Base-by-base conservation (phyloP, 2,797 vertebrate genomes). In the Pterois miles region DNA sequence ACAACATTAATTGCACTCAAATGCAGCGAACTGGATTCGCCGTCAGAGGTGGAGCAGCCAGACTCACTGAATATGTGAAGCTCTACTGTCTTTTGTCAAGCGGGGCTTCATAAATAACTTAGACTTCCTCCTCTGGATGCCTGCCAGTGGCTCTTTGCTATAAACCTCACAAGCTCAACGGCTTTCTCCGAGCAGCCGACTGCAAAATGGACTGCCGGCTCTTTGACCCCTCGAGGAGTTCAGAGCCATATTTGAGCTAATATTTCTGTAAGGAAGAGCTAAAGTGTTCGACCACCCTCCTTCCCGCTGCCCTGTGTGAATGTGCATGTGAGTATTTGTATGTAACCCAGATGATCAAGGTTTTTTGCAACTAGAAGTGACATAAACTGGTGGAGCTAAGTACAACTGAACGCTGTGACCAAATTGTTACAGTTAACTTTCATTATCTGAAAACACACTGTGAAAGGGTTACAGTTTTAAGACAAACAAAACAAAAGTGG, bases 141-240 rank as follows among this genome's bases (percentile, higher is more conserved):
- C 80, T 56, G 91, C 91, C 91, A 92, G 66, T 18, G 69, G 59
- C 84, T 88, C 71, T 63, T 83, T 73, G 5, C 87, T 76, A 58
- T 82, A 76, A 83, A 82, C 83, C 72, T 20, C 82, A 75, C 60
- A 5, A 79, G 75, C 83, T 62, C 78, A 29, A 13, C 31, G 31
- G 76, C 52, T 81, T 48, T 80, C 74, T 87, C 65, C 52, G 73
- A 60, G 84, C 86, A 78, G 82, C 82, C 58, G 64, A 79, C 80
- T 87, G 85, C 86, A 86, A 76, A 86, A 89, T 80, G 70, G 75
- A 94, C 89, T 92, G 94, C 89, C 71, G 72, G 87, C 93, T 91
- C 87, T 88, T 94, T 43, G 91, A 96, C 95, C 94, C 91, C 93
- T 87, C 69, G 82, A 88, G 89, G 87, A 92, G 89, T 93, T 94